Percentiles rank a stretch among this genome's conserved stretches.
phyloP scores from a whole-genome alignment of 2,113 vertebrate genomes.

The Corvus moneduloides region DNA sequence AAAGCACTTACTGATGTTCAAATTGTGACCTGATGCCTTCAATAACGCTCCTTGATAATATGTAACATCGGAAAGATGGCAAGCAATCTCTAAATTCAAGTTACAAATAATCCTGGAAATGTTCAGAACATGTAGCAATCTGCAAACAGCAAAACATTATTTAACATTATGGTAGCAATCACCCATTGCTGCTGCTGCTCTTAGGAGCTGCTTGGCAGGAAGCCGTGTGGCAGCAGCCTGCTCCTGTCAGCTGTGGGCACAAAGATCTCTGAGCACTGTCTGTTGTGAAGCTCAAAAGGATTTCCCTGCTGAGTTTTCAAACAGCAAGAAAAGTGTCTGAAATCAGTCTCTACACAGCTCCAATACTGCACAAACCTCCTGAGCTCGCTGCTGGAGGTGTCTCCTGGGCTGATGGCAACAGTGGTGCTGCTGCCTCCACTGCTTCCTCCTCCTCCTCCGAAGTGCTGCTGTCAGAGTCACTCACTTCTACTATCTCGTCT shows the following conservation, averaged over 20 bases:
- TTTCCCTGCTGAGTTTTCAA: background rate
- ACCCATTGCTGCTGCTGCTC: background rate
- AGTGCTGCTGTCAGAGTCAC: conserved; percentile 70
- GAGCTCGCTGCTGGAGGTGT: background rate
- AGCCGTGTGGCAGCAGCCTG: background rate
- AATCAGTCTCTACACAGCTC: background rate
- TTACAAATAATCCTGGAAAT: background rate
- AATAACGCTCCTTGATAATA: background rate
- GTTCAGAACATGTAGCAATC: background rate
- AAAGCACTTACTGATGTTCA: background rate
- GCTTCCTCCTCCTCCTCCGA: conserved; percentile 18
- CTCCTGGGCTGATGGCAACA: background rate
- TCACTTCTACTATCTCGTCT: conserved; percentile 68
- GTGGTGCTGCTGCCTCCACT: background rate
- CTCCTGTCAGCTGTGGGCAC: background rate
- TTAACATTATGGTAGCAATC: background rate
- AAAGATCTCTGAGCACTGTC: background rate
- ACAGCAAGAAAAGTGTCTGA: background rate
- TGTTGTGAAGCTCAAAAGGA: background rate
- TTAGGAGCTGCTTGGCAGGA: background rate
- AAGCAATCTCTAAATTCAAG: background rate
- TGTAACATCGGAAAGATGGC: background rate
- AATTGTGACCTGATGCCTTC: background rate
- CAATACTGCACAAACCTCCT: conserved; percentile 34
- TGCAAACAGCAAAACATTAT: background rate